These are phyloP conservation scores for Dasysyrphus albostriatus DNA, from an alignment of 2,888 invertebrate species.

Conservation along the genomic window DNA sequence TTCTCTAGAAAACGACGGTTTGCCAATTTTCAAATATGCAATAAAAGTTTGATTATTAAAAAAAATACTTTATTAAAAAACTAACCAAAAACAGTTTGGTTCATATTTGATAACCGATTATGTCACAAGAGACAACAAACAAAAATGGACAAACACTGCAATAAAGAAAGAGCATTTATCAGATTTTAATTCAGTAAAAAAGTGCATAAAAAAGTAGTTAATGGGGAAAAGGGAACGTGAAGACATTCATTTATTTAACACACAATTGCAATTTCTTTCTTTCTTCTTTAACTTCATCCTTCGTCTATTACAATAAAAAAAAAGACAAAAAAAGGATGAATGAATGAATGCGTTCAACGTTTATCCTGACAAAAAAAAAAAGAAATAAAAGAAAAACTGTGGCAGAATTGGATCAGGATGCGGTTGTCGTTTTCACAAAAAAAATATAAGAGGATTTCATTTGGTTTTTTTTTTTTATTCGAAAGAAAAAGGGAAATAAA, in stretches of 20 bases:
- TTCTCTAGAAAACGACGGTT: no score
- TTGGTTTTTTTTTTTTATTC: background rate
- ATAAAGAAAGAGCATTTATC: background rate
- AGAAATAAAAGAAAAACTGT: slow-evolving; percentile 23
- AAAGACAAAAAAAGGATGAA: background rate
- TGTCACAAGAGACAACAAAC: background rate
- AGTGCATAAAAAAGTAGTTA: background rate
- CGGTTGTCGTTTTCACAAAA: slow-evolving; percentile 47
- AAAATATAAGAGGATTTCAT: slow-evolving; percentile 20
- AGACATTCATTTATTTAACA: slow-evolving; percentile 44
- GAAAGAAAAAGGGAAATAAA: slow-evolving; percentile 25
- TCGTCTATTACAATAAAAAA: slow-evolving; percentile 21
- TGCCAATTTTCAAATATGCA: no score
- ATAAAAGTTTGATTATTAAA: no score
- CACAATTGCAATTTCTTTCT: slow-evolving; percentile 61
- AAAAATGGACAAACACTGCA: background rate
- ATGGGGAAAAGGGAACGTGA: slow-evolving; percentile 23
- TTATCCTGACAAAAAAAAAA: slow-evolving; percentile 40
- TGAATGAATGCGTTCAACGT: slow-evolving; percentile 67
- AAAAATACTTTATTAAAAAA: no score
- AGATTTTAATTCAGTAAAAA: background rate
- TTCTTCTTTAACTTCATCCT: slow-evolving; percentile 19
- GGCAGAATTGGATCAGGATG: slow-evolving; percentile 75
- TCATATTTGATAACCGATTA: background rate
- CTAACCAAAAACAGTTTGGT: background rate